phyloP scores from a whole-genome alignment of 1,140 invertebrate species.

The Drosophila albomicans region DNA sequence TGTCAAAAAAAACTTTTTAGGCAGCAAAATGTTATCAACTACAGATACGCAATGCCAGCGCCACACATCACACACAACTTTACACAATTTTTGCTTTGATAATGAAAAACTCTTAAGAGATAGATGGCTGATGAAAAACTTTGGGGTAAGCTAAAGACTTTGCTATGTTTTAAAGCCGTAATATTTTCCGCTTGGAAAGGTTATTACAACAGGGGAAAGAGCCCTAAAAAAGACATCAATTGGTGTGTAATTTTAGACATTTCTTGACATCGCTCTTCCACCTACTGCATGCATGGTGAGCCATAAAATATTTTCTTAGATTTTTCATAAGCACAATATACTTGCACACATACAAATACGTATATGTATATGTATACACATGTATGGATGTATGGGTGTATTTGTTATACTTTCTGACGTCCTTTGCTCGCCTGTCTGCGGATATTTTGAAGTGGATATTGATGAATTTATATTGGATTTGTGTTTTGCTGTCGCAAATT shows the following conservation, averaged over 20 bases:
- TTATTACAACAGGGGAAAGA: slow-evolving; percentile 45
- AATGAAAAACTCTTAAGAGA: slow-evolving; percentile 36
- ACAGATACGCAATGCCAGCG: slow-evolving; percentile 28
- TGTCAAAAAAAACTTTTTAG: slow-evolving; percentile 56
- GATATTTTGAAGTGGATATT: slow-evolving; percentile 66
- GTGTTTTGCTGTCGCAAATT: slow-evolving; percentile 29
- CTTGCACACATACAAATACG: not conserved
- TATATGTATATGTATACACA: not conserved
- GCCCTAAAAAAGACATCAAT: slow-evolving; percentile 72
- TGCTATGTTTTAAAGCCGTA: slow-evolving; percentile 39
- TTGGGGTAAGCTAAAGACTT: slow-evolving; percentile 36
- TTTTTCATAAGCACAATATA: slow-evolving; percentile 55
- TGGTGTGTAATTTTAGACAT: slow-evolving; percentile 73
- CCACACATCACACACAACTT: slow-evolving; percentile 46
- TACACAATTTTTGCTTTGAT: slow-evolving; percentile 56
- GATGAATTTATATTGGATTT: slow-evolving; percentile 79
- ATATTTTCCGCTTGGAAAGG: slow-evolving; percentile 56
- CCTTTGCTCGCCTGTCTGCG: slow-evolving; percentile 25
- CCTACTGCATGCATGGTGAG: slow-evolving; percentile 31
- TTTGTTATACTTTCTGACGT: slow-evolving; percentile 11
- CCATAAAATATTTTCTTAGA: slow-evolving; percentile 61
- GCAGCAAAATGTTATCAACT: slow-evolving; percentile 40
- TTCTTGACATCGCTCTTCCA: slow-evolving; percentile 40
- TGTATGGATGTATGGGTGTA: not conserved
- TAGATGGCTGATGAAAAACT: slow-evolving; percentile 7